Evolutionary conservation across 1,140 invertebrate species (phyloP).

Genomic region (Lepidurus couesii): DNA sequence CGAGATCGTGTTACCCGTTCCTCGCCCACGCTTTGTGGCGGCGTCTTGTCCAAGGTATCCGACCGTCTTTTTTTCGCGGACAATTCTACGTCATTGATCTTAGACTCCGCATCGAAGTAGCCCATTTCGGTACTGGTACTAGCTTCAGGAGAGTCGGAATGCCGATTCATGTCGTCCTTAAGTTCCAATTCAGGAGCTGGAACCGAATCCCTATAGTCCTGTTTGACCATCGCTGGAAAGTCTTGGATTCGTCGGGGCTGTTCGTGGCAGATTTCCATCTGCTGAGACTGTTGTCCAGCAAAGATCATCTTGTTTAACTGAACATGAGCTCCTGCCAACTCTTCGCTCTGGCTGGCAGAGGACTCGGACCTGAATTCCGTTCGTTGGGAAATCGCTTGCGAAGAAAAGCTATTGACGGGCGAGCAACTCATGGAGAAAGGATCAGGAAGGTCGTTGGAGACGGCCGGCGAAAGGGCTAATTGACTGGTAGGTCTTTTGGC

Average conservation of each 20-base stretch:
- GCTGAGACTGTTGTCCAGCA: not conserved
- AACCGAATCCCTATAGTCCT: too few species aligned
- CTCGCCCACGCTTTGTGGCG: not conserved
- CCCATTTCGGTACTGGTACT: conserved; percentile 16
- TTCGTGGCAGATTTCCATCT: not conserved
- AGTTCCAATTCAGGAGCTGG: not conserved
- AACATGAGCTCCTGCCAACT: not conserved
- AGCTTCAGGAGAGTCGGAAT: not conserved
- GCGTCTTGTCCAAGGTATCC: not conserved
- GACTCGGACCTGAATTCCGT: not conserved
- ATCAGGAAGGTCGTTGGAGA: not conserved
- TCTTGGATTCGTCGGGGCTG: not conserved
- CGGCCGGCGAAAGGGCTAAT: not conserved
- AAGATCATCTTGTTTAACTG: not conserved
- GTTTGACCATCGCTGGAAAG: not conserved
- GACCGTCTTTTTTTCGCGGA: not conserved
- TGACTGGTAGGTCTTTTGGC: conserved; percentile 14
- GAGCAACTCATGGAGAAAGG: not conserved
- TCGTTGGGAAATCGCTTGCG: not conserved
- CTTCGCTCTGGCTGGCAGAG: not conserved
- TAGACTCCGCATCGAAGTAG: not conserved
- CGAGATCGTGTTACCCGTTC: not conserved
- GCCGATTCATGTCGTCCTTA: not conserved
- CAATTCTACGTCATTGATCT: not conserved
- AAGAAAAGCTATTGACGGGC: conserved; percentile 2